These are phyloP conservation scores for Saguinus imperator DNA, from an alignment of 2,113 vertebrate species.

Conservation along the genomic window DNA sequence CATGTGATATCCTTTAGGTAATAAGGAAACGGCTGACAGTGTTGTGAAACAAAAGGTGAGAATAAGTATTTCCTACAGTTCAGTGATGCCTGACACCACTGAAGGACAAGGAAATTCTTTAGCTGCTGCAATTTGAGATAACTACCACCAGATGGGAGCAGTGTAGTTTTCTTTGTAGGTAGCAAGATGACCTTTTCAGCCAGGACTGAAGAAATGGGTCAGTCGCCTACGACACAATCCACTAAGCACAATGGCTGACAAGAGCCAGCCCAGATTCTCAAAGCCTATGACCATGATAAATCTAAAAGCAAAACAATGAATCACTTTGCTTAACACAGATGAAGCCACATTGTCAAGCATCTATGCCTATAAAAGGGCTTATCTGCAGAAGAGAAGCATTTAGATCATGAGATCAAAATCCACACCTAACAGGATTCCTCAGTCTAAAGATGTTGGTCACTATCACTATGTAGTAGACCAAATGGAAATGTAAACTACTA, in stretches of 20 bases:
- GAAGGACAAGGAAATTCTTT: neutral
- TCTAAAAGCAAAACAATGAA: neutral
- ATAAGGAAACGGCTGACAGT: neutral
- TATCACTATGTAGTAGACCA: neutral
- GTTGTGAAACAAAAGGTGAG: neutral
- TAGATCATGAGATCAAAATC: conserved; percentile 18
- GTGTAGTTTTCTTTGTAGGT: neutral
- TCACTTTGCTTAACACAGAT: neutral
- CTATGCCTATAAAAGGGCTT: neutral
- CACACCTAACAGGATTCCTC: neutral
- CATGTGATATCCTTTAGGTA: neutral
- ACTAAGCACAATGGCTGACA: neutral
- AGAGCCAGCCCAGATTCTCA: neutral
- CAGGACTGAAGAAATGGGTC: neutral
- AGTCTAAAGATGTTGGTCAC: neutral
- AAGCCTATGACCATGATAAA: neutral
- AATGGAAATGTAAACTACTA: neutral
- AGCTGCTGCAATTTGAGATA: conserved; percentile 28
- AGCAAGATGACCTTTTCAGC: conserved; percentile 21
- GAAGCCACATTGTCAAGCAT: neutral
- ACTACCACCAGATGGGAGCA: conserved; percentile 66
- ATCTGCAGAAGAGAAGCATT: neutral
- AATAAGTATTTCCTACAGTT: neutral
- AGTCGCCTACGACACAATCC: neutral
- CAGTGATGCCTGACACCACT: neutral